A percentile compares a stretch with the other conserved stretches of the same genome.
Evolutionary conservation across 1,140 invertebrate genomes (phyloP).

Genomic region (Yoshiicerus persimilis): DNA sequence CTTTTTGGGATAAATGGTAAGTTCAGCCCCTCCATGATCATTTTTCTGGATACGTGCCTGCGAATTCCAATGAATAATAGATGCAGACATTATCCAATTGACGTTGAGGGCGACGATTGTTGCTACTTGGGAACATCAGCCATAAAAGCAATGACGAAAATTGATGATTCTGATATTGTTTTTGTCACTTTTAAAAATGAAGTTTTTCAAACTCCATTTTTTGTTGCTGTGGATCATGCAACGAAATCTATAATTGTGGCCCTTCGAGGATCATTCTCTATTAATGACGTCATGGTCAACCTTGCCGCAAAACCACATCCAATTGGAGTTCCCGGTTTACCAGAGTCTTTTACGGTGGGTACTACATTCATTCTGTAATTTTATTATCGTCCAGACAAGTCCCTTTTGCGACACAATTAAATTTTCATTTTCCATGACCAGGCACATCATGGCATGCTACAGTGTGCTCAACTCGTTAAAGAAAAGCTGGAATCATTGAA

Average conservation of each 20-base stretch:
- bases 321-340: constrained; percentile 71
- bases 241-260: constrained; percentile 77
- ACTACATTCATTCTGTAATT: background rate
- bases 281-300: constrained; percentile 86
- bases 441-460: constrained; percentile 85
- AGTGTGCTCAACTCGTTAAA: constrained; percentile 75
- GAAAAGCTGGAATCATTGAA: constrained; percentile 68
- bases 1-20: too few species aligned
- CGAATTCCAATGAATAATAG: background rate
- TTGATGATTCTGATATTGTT: constrained; percentile 76
- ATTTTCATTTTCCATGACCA: constrained; percentile 51
- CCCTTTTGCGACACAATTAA: too few species aligned
- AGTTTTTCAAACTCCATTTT: constrained; percentile 75
- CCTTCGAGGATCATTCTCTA: constrained; percentile 81
- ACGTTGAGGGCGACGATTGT: constrained; percentile 80
- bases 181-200: constrained; percentile 85
- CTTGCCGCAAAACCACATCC: constrained; percentile 74
- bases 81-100: constrained; percentile 60
- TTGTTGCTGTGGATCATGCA: constrained; percentile 79
- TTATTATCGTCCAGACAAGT: too few species aligned
- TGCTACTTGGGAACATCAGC: constrained; percentile 85
- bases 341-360: constrained; percentile 64
- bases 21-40: too few species aligned
- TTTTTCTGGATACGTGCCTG: background rate
- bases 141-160: constrained; percentile 71